phyloP scores from a whole-genome alignment of 2,888 invertebrate species.

The Margaritifera margaritifera region DNA sequence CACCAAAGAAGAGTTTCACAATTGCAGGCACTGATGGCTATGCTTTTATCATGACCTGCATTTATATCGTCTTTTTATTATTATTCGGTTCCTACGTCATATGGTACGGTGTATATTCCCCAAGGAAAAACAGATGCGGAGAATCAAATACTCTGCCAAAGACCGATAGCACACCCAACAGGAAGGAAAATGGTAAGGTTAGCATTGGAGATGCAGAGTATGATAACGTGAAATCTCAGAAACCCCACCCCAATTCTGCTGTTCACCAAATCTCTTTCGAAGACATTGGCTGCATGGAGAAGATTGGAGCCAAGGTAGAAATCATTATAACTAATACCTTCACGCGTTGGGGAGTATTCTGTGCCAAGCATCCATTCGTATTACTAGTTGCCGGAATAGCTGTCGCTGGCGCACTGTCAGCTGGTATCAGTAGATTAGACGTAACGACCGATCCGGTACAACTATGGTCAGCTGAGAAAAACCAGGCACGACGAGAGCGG shows the following conservation, averaged over 20 bases:
- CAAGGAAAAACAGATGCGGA: conserved; percentile 7
- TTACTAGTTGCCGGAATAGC: conserved; percentile 73
- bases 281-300: conserved; percentile 52
- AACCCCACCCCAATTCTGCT: neutral
- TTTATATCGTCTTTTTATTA: conserved; percentile 83
- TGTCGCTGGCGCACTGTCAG: conserved; percentile 77
- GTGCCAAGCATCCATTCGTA: conserved; percentile 86
- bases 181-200: neutral
- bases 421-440: conserved; percentile 82
- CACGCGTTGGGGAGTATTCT: conserved; percentile 75
- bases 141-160: neutral
- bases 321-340: conserved; percentile 71
- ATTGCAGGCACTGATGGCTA: conserved; percentile 85
- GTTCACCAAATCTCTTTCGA: conserved; percentile 27
- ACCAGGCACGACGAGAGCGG: conserved; percentile 89
- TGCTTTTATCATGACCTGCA: conserved; percentile 83
- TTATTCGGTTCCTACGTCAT: conserved; percentile 76
- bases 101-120: conserved; percentile 49
- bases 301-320: conserved; percentile 61
- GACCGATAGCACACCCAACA: neutral
- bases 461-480: conserved; percentile 94
- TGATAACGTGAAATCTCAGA: neutral
- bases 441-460: conserved; percentile 96
- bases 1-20: conserved; percentile 77
- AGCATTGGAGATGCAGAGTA: neutral